Percentiles rank a stretch among this genome's conserved stretches.
phyloP scores from a whole-genome alignment of 2,113 vertebrate genomes.

The Centrocercus urophasianus region DNA sequence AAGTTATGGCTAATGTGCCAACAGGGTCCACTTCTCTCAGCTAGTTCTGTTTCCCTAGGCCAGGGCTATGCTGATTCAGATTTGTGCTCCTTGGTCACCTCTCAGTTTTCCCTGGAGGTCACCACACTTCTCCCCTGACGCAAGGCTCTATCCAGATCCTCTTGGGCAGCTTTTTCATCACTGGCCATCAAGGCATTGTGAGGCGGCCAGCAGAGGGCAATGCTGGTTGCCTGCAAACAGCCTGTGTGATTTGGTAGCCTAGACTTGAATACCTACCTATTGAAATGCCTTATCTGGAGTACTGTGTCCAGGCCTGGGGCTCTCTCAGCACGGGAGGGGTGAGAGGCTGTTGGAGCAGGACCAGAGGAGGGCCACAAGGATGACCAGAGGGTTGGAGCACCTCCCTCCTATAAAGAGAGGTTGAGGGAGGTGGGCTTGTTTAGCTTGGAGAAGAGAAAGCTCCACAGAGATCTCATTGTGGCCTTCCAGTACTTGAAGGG shows the following conservation, averaged over 20 bases:
- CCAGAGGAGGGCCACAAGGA: too few relatives aligned
- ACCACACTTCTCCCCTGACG: background rate
- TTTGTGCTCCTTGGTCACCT: background rate
- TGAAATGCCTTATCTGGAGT: background rate
- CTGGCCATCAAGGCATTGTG: background rate
- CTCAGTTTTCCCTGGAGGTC: background rate
- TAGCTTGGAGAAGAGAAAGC: too few relatives aligned
- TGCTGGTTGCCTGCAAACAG: background rate
- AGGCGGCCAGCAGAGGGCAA: background rate
- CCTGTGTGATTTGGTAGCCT: background rate
- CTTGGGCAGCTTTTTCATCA: background rate
- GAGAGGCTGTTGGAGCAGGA: too few relatives aligned
- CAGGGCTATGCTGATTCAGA: fast-evolving
- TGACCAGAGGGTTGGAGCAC: too few relatives aligned
- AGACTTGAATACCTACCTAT: background rate
- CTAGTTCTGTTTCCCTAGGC: background rate
- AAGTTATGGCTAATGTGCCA: background rate
- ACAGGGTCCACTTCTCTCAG: background rate
- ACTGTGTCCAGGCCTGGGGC: too few relatives aligned
- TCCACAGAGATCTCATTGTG: too few relatives aligned
- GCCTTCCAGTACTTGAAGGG: too few relatives aligned
- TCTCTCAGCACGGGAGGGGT: too few relatives aligned
- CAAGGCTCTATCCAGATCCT: background rate
- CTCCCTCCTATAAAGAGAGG: too few relatives aligned
- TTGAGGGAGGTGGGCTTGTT: too few relatives aligned